A percentile compares a stretch with the other conserved stretches of the same genome.
Conservation (phyloP, 2,888 invertebrate species). For the Cataglyphis livida region DNA sequence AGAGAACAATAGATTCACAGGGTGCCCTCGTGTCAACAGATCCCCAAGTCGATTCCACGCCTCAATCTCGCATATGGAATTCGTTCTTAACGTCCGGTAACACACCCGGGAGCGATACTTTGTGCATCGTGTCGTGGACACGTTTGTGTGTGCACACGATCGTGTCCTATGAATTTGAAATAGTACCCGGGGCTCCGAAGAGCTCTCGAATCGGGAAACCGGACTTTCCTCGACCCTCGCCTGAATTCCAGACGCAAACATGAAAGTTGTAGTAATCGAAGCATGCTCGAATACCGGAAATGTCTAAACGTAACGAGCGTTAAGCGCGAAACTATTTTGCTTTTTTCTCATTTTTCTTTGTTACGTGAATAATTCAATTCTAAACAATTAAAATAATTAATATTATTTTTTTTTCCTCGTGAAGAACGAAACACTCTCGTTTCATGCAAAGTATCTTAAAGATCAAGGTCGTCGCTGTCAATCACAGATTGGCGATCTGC, state of each 20-base stretch:
- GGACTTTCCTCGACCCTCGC: slow-evolving; percentile 31
- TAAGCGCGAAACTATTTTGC: neutral
- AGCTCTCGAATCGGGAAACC: neutral
- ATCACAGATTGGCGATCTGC: slow-evolving; percentile 13
- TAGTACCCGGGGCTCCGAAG: slow-evolving; percentile 22
- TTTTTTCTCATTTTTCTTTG: neutral
- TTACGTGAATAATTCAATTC: neutral
- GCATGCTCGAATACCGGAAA: neutral
- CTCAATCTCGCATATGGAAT: slow-evolving; percentile 56
- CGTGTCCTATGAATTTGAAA: slow-evolving; percentile 59
- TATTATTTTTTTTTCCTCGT: slow-evolving; percentile 1
- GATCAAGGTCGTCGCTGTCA: neutral
- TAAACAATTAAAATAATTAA: neutral
- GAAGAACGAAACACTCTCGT: neutral
- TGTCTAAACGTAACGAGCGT: neutral
- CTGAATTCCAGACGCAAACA: slow-evolving; percentile 11
- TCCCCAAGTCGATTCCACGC: slow-evolving; percentile 62
- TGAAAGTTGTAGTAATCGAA: slow-evolving; percentile 19
- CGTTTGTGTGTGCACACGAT: slow-evolving; percentile 35
- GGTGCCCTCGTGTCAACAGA: slow-evolving; percentile 77
- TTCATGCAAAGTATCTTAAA: neutral
- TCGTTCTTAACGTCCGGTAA: slow-evolving; percentile 52
- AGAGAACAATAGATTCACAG: slow-evolving; percentile 71
- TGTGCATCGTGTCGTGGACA: slow-evolving; percentile 6
- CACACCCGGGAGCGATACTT: slow-evolving; percentile 44